Base-by-base conservation (phyloP, 64 coral and sea anemone genomes). In the Platygyra sinensis region DNA sequence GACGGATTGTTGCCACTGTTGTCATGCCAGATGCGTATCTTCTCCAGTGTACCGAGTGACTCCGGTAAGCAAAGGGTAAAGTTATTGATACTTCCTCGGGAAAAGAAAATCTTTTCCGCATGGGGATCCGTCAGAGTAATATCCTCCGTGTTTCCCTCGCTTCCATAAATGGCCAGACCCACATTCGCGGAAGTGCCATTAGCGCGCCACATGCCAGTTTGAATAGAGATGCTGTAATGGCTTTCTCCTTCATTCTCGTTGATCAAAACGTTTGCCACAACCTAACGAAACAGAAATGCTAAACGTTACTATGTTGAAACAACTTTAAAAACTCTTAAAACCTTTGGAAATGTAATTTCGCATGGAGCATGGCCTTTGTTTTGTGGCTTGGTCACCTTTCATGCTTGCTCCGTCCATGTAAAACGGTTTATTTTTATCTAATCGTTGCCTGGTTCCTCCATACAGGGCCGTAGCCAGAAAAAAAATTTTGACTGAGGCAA, bases 21-120 rank as follows among this genome's bases (percentile, higher is more conserved):
- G 39, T 92, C 90, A 22, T 92, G 90, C 90, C 90, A 92, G 14
- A 92, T 72, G n/a, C 63, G 84, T 14, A 92, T 92, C 62, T 87
- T 92, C 24, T 79, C 51, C 14, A 92, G 14, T 4, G 75, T 30
- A 16, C 90, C 90, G 39, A 92, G 72, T 22, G 81, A 29, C 46
- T 79, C 83, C 24, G 74, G 82, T 27, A 92, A 4, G 20, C 62
- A 63, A n/a, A 92, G 36, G 4, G 90, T 92, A 22, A 92, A 92
- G 60, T 92, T 92, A 49, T 92, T 92, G 30, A 92, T 69, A 60
- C 90, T 92, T 77, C 90, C 90, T 87, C 90, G 20, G 9, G 90
- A 36, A 69, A 92, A 92, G 74, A 92, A 92, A 14, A 42, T 15
- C 32, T 87, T 87, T 8, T 92, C 80, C 8, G 86, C 38, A 14